Evolutionary conservation across 2,113 vertebrate genomes (phyloP).

Genomic region (Scopus umbretta): DNA sequence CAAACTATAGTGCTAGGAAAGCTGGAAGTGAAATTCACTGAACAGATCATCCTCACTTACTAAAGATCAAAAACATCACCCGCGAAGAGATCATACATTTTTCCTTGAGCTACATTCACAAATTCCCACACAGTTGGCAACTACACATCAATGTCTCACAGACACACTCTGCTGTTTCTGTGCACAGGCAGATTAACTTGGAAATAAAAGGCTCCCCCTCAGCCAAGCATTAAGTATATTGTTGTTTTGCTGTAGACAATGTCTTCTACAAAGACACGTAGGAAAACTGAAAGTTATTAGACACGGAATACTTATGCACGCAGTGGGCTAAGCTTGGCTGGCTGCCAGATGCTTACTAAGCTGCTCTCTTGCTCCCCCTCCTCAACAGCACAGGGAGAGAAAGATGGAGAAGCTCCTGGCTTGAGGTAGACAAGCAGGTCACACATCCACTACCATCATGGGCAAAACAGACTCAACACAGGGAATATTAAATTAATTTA

Average conservation of each 20-base stretch:
- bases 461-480: background rate
- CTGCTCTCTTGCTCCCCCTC: background rate
- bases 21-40: background rate
- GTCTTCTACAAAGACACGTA: background rate
- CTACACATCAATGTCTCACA: background rate
- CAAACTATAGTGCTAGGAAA: background rate
- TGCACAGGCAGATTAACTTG: background rate
- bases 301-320: background rate
- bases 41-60: rapidly evolving
- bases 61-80: background rate
- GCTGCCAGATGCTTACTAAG: background rate
- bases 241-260: background rate
- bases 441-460: background rate
- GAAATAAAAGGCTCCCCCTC: background rate
- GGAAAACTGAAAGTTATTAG: background rate
- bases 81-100: background rate
- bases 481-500: background rate
- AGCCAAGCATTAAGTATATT: background rate
- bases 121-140: background rate
- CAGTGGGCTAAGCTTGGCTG: background rate
- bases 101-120: background rate
- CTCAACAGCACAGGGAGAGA: background rate
- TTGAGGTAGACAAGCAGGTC: background rate
- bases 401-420: background rate
- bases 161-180: background rate